Conservation (phyloP, 2,113 vertebrate species). For the Salvator merianae region DNA sequence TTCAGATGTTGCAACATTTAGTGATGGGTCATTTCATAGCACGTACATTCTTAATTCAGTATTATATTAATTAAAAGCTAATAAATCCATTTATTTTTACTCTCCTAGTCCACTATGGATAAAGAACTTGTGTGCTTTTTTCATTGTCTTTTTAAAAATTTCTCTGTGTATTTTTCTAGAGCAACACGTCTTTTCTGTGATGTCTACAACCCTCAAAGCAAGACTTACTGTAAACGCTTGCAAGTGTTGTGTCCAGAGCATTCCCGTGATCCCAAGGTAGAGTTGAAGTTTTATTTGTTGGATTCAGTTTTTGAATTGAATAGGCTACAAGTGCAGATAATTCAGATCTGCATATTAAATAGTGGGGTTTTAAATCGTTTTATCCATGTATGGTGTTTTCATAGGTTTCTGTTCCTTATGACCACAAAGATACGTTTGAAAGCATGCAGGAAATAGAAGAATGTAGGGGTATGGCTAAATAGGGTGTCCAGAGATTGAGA, state of each 20-base stretch:
- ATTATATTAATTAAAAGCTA: no score
- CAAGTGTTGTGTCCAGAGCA: constrained; percentile 94
- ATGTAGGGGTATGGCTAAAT: background rate
- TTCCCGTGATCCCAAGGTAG: constrained; percentile 92
- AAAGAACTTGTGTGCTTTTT: background rate
- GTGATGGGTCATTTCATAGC: background rate
- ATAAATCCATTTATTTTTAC: background rate
- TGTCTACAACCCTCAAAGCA: constrained; percentile 93
- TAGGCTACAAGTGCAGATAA: background rate
- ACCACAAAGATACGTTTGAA: background rate
- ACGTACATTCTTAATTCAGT: background rate
- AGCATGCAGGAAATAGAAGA: background rate
- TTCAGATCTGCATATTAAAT: background rate
- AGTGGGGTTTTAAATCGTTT: background rate
- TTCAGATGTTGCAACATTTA: no score
- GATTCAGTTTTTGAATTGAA: background rate
- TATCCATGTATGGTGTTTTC: no score
- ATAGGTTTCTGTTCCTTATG: background rate
- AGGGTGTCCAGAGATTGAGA: background rate
- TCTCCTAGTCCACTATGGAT: no score
- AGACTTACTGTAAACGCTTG: constrained; percentile 93
- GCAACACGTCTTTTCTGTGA: constrained; percentile 93
- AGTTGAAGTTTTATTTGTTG: background rate
- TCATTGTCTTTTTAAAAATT: background rate
- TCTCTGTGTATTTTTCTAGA: constrained; percentile 55